phyloP scores from a whole-genome alignment of 2,888 invertebrate species.

The Andrena camellia region DNA sequence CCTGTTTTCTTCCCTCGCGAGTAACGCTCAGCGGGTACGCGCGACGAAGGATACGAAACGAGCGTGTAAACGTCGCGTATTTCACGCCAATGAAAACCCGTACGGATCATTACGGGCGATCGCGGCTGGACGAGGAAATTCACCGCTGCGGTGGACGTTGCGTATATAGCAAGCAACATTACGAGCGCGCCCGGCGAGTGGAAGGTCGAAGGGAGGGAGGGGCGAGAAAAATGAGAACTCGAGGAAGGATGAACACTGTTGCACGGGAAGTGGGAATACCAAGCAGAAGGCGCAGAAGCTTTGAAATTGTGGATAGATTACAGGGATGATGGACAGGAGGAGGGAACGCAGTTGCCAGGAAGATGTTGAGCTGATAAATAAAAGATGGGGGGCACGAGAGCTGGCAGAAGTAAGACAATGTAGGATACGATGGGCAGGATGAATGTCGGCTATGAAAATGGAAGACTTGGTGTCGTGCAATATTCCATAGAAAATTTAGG shows the following conservation, averaged over 20 bases:
- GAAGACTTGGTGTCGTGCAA: too few relatives aligned
- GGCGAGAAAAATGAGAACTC: constrained; percentile 23
- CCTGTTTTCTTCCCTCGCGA: constrained; percentile 55
- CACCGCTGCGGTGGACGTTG: constrained; percentile 64
- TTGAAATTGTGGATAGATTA: too few relatives aligned
- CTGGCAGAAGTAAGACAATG: too few relatives aligned
- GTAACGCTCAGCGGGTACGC: constrained; percentile 61
- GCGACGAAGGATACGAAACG: constrained; percentile 59
- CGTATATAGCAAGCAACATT: constrained; percentile 42
- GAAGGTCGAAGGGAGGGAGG: neutral
- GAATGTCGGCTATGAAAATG: too few relatives aligned
- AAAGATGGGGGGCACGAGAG: too few relatives aligned
- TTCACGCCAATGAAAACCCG: constrained; percentile 76
- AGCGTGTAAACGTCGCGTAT: constrained; percentile 75
- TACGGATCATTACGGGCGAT: constrained; percentile 75
- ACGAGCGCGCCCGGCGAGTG: constrained; percentile 16
- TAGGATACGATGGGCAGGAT: too few relatives aligned
- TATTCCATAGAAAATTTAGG: too few relatives aligned
- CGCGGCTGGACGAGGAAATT: constrained; percentile 72
- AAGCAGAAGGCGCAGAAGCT: too few relatives aligned
- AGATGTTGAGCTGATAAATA: too few relatives aligned
- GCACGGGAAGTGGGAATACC: too few relatives aligned
- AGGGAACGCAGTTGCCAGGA: too few relatives aligned
- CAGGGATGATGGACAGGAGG: too few relatives aligned
- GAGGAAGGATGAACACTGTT: constrained; percentile 5